A percentile compares a stretch with the other conserved stretches of the same genome.
Conservation (phyloP, 2,113 vertebrate species). For the Lontra canadensis region DNA sequence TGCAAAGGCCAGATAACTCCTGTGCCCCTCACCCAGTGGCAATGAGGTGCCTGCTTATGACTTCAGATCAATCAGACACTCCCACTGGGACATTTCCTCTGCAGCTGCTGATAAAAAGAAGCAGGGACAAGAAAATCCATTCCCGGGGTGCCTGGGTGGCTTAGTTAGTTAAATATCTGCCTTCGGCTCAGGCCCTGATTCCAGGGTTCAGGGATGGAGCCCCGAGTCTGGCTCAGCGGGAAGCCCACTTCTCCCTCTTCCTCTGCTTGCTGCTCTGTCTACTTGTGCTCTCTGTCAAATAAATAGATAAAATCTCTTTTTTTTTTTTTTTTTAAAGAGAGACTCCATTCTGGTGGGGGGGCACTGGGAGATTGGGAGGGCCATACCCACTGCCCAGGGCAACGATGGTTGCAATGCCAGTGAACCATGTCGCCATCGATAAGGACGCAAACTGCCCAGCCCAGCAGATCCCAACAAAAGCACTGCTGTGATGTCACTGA, state of each 20-base stretch:
- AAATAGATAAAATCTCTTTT: background rate
- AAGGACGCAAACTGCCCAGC: background rate
- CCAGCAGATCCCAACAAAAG: background rate
- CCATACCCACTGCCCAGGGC: background rate
- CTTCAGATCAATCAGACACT: background rate
- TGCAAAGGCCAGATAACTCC: background rate
- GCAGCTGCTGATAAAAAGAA: background rate
- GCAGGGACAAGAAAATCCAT: background rate
- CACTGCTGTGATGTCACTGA: background rate
- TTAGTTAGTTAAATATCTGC: background rate
- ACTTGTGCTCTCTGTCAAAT: background rate
- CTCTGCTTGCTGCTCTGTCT: background rate
- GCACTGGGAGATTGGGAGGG: no score
- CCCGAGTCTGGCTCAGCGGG: no score
- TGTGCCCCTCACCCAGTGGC: background rate
- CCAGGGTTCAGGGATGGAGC: no score
- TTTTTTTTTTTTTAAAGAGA: background rate
- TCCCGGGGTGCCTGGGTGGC: background rate
- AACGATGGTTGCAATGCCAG: background rate
- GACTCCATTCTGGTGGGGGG: background rate
- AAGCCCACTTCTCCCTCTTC: no score
- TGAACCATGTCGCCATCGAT: rapidly evolving
- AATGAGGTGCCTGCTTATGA: background rate
- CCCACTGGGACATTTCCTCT: background rate
- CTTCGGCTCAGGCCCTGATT: background rate